Conservation (phyloP, 2,113 vertebrate genomes). For the Tyrannus savana region DNA sequence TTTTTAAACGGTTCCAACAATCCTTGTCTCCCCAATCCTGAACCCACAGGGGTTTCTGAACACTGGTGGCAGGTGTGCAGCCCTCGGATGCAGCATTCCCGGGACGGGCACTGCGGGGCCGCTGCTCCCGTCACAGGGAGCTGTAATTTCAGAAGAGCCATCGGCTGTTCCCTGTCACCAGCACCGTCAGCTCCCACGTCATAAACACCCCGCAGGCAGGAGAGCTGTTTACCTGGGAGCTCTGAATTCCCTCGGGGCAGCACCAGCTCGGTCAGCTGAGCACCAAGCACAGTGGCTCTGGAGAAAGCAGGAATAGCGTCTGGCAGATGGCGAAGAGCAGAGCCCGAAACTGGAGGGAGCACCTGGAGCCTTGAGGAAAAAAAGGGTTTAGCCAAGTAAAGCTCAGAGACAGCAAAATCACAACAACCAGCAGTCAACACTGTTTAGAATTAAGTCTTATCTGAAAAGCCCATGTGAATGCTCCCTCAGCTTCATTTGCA, state of each 20-base stretch:
- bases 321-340: neutral
- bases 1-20: accelerated
- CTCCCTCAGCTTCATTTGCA: neutral
- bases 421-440: accelerated
- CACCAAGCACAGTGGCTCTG: accelerated
- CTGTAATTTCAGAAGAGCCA: neutral
- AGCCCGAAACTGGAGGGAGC: neutral
- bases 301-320: accelerated
- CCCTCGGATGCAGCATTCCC: neutral
- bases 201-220: accelerated
- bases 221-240: neutral
- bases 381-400: neutral
- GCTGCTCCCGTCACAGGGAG: neutral
- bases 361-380: neutral
- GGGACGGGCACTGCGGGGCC: neutral
- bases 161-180: neutral
- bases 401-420: neutral
- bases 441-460: neutral
- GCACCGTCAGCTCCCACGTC: neutral
- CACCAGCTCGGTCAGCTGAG: neutral
- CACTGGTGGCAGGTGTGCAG: accelerated
- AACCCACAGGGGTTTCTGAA: neutral
- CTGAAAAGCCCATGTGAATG: neutral
- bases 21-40: neutral
- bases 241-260: neutral